phyloP scores from a whole-genome alignment of 2,888 invertebrate species.

The Lasius platythorax region DNA sequence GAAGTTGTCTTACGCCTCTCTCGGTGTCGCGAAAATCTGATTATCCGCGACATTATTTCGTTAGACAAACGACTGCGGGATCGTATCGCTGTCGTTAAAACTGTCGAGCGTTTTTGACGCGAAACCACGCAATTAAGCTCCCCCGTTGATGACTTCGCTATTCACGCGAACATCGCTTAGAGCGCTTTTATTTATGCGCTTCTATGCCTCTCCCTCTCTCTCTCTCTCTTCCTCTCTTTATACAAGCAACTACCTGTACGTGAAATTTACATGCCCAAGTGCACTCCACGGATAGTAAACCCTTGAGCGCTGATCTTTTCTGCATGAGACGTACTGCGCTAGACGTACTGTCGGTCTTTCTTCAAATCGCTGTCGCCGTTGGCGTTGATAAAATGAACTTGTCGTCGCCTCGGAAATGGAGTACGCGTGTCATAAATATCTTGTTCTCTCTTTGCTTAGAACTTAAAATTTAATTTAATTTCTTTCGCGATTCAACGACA shows the following conservation, averaged over 20 bases:
- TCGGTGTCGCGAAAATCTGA: constrained; percentile 36
- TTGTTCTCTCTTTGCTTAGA: not conserved
- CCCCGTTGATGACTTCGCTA: constrained; percentile 28
- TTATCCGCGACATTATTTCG: constrained; percentile 48
- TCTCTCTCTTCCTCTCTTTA: not conserved
- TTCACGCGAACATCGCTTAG: constrained; percentile 42
- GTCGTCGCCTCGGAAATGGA: constrained; percentile 1
- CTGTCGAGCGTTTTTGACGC: constrained; percentile 31
- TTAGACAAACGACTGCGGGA: constrained; percentile 9
- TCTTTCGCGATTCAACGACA: not conserved
- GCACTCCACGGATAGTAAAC: constrained; percentile 34
- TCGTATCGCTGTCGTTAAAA: constrained; percentile 26
- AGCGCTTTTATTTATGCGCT: constrained; percentile 40
- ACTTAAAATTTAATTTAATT: not conserved
- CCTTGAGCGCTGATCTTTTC: constrained; percentile 42
- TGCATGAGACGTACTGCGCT: constrained; percentile 24
- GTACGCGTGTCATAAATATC: not conserved
- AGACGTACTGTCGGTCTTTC: not conserved
- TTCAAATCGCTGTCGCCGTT: constrained; percentile 2
- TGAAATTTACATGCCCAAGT: constrained; percentile 52
- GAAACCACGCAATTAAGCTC: constrained; percentile 35
- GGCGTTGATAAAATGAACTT: constrained; percentile 35
- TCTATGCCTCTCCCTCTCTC: not conserved
- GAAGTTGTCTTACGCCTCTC: constrained; percentile 19
- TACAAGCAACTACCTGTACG: constrained; percentile 20